Evolutionary conservation across 2,888 invertebrate genomes (phyloP).

Genomic region (Metellina segmentata): DNA sequence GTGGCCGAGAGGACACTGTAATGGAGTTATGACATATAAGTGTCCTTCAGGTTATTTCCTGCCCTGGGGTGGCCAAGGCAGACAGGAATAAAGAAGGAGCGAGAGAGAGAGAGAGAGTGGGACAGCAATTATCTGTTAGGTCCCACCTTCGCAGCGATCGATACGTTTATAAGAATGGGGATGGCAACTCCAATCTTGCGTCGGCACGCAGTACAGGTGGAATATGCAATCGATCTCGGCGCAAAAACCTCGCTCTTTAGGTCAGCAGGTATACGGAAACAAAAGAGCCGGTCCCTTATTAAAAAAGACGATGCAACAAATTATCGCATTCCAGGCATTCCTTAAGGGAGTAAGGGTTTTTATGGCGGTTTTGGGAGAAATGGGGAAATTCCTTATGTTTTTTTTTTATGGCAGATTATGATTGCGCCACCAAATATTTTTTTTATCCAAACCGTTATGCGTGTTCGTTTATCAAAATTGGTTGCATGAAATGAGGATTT

Average conservation of each 20-base stretch:
- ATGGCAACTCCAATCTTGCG: not conserved
- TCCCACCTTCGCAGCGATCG: not conserved
- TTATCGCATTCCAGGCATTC: not conserved
- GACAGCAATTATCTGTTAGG: not conserved
- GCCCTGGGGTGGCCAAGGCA: not conserved
- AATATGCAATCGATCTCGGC: slow-evolving; percentile 25
- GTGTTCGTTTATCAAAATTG: no score
- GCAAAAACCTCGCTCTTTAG: not conserved
- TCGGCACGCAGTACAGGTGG: not conserved
- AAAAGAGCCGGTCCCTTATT: not conserved
- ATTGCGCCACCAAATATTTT: no score
- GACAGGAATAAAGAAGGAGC: no score
- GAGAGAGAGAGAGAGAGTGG: no score
- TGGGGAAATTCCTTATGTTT: not conserved
- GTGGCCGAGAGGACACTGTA: no score
- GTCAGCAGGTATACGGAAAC: not conserved
- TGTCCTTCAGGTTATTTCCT: not conserved
- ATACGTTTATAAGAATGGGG: slow-evolving; percentile 15
- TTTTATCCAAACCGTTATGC: no score
- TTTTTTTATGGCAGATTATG: not conserved
- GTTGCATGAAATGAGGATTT: no score
- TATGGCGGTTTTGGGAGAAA: no score
- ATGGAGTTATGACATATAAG: no score
- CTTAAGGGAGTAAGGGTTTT: no score
- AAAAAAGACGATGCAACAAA: not conserved